Evolutionary conservation across 2,888 invertebrate species (phyloP).

Genomic region (Troides aeacus): DNA sequence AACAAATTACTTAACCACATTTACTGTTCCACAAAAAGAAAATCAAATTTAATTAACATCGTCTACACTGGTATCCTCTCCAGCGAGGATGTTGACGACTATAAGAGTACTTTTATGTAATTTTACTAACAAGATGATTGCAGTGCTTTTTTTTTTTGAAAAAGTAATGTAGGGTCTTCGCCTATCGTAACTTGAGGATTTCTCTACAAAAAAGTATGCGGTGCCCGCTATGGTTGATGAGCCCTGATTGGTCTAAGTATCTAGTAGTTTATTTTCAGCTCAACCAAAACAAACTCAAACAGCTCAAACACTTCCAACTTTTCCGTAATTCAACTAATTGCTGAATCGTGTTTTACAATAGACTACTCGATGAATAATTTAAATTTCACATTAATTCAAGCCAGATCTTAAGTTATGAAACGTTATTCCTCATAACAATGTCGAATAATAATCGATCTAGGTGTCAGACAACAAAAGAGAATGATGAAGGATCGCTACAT

Average conservation of each 20-base stretch:
- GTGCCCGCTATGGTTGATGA: too few species aligned
- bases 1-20: conserved; percentile 73
- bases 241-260: too few species aligned
- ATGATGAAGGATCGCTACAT: not conserved
- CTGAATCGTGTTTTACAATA: too few species aligned
- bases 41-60: conserved; percentile 26
- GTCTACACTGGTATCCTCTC: conserved; percentile 4
- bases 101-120: not conserved
- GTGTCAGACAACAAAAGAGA: not conserved
- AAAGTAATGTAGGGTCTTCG: not conserved
- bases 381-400: not conserved
- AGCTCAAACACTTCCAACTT: too few species aligned
- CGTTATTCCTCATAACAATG: not conserved
- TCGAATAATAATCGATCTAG: not conserved
- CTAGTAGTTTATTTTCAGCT: too few species aligned
- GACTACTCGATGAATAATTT: not conserved
- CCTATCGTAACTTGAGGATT: too few species aligned
- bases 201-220: too few species aligned
- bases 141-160: not conserved
- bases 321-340: too few species aligned
- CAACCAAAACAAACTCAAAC: too few species aligned
- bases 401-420: not conserved
- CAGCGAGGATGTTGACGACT: conserved; percentile 3
- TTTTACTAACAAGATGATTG: not conserved
- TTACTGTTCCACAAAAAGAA: conserved; percentile 41